phyloP scores from a whole-genome alignment of 1,140 invertebrate species.

The Hyles vespertilio region DNA sequence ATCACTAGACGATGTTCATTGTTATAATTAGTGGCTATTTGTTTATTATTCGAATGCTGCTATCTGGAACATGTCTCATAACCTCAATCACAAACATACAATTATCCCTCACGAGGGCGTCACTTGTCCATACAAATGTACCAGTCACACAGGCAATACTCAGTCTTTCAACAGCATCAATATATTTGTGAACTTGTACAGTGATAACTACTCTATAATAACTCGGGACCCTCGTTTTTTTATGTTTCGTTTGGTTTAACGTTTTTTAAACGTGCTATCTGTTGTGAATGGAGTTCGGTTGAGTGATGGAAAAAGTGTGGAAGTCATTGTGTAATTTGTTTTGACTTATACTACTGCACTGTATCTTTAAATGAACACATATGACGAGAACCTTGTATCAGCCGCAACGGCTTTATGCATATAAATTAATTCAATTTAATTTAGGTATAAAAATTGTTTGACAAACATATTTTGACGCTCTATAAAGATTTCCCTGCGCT shows the following conservation, averaged over 20 bases:
- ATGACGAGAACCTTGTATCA: no score
- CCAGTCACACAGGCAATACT: not conserved
- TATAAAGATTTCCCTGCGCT: no score
- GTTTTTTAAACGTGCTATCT: not conserved
- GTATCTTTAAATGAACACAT: no score
- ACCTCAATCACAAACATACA: conserved; percentile 1
- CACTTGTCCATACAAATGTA: not conserved
- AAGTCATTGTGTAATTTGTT: no score
- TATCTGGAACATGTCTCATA: conserved; percentile 6
- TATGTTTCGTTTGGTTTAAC: conserved; percentile 1
- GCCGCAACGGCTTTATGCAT: no score
- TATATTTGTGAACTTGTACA: not conserved
- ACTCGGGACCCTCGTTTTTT: not conserved
- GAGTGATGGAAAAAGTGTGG: no score
- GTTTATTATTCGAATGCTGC: conserved; percentile 7
- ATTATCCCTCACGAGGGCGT: not conserved
- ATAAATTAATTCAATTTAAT: no score
- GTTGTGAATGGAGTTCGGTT: no score
- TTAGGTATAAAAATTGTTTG: no score
- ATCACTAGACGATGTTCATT: not conserved
- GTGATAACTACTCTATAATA: conserved; percentile 11
- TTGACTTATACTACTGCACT: no score
- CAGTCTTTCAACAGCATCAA: not conserved
- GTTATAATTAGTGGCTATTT: conserved; percentile 3
- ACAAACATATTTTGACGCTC: no score